Evolutionary conservation across 1,140 invertebrate species (phyloP).

Genomic region (Gonatopus flavifemur): DNA sequence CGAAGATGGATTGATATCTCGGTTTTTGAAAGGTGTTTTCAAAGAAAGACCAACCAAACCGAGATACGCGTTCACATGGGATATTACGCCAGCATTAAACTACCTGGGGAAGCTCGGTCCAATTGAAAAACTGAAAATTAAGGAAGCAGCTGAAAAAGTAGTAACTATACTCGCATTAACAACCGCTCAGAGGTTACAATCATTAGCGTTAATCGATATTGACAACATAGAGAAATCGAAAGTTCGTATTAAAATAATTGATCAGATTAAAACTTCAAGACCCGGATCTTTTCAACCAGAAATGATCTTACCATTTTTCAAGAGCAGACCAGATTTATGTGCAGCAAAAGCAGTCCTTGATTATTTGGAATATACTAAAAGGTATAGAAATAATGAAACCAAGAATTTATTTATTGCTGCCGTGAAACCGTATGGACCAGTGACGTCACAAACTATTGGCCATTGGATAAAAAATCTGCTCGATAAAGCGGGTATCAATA

Average conservation of each 20-base stretch:
- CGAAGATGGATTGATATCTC: neutral
- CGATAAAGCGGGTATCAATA: conserved; percentile 1
- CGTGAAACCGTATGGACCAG: neutral
- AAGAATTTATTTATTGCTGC: conserved; percentile 1
- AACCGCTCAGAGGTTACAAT: conserved; percentile 2
- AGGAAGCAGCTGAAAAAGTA: neutral
- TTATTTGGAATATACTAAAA: neutral
- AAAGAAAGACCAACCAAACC: neutral
- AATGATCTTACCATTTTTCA: neutral
- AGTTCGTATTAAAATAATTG: neutral
- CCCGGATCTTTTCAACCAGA: neutral
- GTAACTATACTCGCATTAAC: neutral
- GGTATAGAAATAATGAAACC: neutral
- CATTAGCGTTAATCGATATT: neutral
- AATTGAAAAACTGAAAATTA: neutral
- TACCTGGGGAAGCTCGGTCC: neutral
- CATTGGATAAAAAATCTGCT: conserved; percentile 8
- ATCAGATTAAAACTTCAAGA: conserved; percentile 5
- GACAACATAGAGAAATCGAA: neutral
- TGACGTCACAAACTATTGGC: neutral
- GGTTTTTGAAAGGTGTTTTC: neutral
- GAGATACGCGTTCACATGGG: neutral
- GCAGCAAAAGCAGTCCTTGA: neutral
- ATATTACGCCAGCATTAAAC: neutral
- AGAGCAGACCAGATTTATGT: conserved; percentile 1